These are phyloP conservation scores for Bos indicus DNA, from an alignment of 2,113 vertebrate species.

Conservation along the genomic window DNA sequence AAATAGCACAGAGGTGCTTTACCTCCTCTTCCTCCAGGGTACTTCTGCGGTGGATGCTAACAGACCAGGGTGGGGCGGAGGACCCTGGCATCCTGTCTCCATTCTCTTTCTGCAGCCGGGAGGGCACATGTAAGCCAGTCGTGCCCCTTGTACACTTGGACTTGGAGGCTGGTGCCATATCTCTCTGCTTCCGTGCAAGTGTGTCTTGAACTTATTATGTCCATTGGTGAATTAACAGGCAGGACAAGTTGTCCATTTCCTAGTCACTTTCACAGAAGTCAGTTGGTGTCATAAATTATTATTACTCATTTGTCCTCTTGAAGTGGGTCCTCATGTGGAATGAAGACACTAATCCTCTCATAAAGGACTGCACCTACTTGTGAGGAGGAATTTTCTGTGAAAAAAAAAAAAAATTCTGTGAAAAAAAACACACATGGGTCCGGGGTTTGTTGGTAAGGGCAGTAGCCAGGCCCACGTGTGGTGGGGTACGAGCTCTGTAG, in stretches of 20 bases:
- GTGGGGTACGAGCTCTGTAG: background rate
- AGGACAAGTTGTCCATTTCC: background rate
- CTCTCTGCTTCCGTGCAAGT: background rate
- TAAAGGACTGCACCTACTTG: background rate
- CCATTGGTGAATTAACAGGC: background rate
- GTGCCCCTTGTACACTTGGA: rapidly evolving
- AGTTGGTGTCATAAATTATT: background rate
- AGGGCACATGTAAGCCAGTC: background rate
- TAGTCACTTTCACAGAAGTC: background rate
- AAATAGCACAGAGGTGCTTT: background rate
- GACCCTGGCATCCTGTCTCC: background rate
- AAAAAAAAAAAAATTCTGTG: background rate
- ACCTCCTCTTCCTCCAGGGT: background rate
- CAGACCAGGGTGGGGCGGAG: background rate
- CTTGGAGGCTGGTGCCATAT: background rate
- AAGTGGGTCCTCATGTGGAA: background rate
- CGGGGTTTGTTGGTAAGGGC: background rate
- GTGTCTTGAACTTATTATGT: background rate
- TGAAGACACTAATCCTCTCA: background rate
- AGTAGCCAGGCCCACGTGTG: background rate
- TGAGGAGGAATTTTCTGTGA: background rate
- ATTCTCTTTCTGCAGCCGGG: background rate
- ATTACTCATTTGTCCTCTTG: background rate
- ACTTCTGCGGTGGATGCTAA: background rate
- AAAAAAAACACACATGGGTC: background rate